Evolutionary conservation across 2,113 vertebrate genomes (phyloP).

Genomic region (Thomomys bottae): DNA sequence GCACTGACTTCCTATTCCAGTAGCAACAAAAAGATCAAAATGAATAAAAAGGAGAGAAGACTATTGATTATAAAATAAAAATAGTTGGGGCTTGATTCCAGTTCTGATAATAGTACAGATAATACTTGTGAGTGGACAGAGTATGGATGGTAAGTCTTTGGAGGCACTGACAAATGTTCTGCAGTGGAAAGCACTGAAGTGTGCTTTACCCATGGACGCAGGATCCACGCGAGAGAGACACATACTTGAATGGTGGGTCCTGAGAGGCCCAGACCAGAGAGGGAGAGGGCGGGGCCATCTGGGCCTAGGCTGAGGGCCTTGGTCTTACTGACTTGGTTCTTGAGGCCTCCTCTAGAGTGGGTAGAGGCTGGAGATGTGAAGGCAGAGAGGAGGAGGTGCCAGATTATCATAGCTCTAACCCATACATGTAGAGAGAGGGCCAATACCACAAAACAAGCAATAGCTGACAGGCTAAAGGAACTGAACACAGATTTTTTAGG

Average conservation of each 20-base stretch:
- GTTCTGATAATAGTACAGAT: background rate
- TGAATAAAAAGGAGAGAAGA: background rate
- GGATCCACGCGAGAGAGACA: background rate
- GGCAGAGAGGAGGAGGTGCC: background rate
- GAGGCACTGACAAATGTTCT: background rate
- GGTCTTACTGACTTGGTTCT: background rate
- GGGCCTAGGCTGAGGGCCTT: background rate
- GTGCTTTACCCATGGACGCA: background rate
- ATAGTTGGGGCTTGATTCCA: background rate
- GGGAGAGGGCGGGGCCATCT: too few species aligned
- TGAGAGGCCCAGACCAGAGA: too few species aligned
- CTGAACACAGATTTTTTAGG: background rate
- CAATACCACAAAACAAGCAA: background rate
- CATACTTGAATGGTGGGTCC: background rate
- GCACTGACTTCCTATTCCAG: too few species aligned
- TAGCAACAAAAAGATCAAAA: too few species aligned
- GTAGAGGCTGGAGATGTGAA: background rate
- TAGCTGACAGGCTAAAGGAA: background rate
- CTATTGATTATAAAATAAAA: background rate
- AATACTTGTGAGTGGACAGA: background rate
- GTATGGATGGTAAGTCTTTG: too few species aligned
- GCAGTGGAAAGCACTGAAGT: background rate
- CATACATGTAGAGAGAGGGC: background rate
- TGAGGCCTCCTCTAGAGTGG: background rate
- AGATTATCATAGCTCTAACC: background rate